These are phyloP conservation scores for Agapetus fuscipes DNA, from an alignment of 2,888 invertebrate genomes.

Conservation along the genomic window DNA sequence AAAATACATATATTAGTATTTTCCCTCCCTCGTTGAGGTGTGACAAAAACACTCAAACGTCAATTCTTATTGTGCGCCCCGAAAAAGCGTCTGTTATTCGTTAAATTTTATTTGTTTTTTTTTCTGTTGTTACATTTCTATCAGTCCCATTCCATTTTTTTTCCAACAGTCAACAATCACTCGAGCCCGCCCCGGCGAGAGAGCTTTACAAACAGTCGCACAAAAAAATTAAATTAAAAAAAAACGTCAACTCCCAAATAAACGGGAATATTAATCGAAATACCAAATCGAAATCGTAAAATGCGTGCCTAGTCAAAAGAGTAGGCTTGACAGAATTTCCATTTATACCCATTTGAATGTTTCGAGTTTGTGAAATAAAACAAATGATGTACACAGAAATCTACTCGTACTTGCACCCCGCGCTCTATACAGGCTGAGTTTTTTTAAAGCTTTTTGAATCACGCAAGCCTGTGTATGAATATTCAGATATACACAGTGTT, in stretches of 20 bases:
- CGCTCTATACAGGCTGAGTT: conserved; percentile 3
- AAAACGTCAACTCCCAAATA: conserved; percentile 17
- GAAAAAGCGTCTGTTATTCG: neutral
- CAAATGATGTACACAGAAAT: conserved; percentile 47
- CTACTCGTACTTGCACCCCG: conserved; percentile 44
- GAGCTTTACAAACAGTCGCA: conserved; percentile 17
- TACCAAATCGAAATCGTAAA: conserved; percentile 20
- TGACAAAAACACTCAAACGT: too few species aligned
- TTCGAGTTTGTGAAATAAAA: conserved; percentile 26
- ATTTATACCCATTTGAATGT: conserved; percentile 22
- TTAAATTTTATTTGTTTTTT: conserved; percentile 9
- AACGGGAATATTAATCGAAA: conserved; percentile 21
- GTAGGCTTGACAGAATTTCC: conserved; percentile 22
- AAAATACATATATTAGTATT: too few species aligned
- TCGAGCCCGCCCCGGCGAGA: neutral
- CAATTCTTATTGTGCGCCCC: too few species aligned
- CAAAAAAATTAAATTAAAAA: conserved; percentile 18
- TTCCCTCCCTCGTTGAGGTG: too few species aligned
- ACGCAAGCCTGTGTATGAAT: too few species aligned
- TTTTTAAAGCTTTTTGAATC: too few species aligned
- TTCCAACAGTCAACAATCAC: neutral
- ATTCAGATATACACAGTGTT: too few species aligned
- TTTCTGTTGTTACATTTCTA: conserved; percentile 10
- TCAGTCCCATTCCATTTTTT: conserved; percentile 5
- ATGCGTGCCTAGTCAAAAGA: conserved; percentile 20